Conservation (phyloP, 2,797 vertebrate species). For the Oreortyx pictus region DNA sequence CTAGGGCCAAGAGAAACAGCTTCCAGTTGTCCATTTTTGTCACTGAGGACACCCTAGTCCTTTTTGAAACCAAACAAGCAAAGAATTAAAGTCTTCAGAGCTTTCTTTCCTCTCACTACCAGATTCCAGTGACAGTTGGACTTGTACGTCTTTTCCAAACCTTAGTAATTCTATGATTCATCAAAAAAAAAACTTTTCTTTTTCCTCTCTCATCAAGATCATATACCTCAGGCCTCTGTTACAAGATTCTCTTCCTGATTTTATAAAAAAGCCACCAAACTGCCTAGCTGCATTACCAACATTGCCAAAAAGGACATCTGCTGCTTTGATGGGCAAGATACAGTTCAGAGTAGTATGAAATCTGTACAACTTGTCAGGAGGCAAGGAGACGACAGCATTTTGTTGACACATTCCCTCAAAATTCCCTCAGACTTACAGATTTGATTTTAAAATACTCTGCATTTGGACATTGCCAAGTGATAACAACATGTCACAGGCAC, state of each 20-base stretch:
- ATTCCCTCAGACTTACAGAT: constrained; percentile 35
- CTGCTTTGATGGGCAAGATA: constrained; percentile 47
- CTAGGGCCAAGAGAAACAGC: neutral
- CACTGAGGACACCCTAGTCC: neutral
- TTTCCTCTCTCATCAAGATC: neutral
- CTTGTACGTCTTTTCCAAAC: too few species aligned
- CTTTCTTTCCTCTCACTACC: neutral
- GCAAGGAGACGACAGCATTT: constrained; percentile 54
- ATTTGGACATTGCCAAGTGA: constrained; percentile 29
- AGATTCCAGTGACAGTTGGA: neutral
- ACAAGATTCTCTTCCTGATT: neutral
- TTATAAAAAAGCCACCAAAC: neutral
- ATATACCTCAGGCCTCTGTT: neutral
- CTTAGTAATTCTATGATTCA: too few species aligned
- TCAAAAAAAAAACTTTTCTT: neutral
- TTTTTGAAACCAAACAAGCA: neutral
- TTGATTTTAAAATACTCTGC: constrained; percentile 55
- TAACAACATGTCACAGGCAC: constrained; percentile 24
- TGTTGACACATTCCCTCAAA: constrained; percentile 62
- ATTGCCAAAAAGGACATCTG: constrained; percentile 48
- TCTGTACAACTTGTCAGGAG: constrained; percentile 44
- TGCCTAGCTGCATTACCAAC: neutral
- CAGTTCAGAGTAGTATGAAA: neutral
- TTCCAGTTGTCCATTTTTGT: constrained; percentile 18
- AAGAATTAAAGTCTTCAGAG: neutral